Conservation (phyloP, 1,140 invertebrate genomes). For the Gonatopus flavifemur region DNA sequence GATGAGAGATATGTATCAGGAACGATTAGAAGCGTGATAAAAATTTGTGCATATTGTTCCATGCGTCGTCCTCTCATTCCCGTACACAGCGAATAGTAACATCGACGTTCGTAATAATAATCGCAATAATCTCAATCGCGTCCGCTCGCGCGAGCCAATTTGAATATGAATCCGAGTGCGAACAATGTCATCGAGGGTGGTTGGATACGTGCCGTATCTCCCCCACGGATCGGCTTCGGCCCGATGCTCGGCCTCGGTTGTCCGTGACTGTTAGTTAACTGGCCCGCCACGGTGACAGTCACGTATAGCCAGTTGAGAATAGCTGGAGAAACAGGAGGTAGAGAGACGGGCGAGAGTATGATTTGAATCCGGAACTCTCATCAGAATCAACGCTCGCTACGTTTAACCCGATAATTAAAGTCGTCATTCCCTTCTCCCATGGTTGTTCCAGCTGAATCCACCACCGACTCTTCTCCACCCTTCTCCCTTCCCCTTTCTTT, state of each 20-base stretch:
- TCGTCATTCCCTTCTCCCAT: slow-evolving; percentile 27
- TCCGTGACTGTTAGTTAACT: slow-evolving; percentile 57
- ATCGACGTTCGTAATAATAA: slow-evolving; percentile 52
- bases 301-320: slow-evolving; percentile 50
- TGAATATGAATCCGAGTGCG: slow-evolving; percentile 59
- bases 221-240: slow-evolving; percentile 52
- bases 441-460: slow-evolving; percentile 6
- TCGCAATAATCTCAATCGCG: slow-evolving; percentile 55
- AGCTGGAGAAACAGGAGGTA: too few species aligned
- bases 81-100: slow-evolving; percentile 43
- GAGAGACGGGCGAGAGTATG: slow-evolving; percentile 45
- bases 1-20: neutral
- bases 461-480: neutral
- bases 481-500: slow-evolving; percentile 9
- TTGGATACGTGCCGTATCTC: slow-evolving; percentile 56
- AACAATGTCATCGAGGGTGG: slow-evolving; percentile 54
- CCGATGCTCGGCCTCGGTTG: slow-evolving; percentile 52
- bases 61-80: neutral
- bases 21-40: slow-evolving; percentile 4
- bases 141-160: slow-evolving; percentile 53
- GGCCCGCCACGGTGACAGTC: slow-evolving; percentile 56
- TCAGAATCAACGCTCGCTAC: slow-evolving; percentile 58
- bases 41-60: slow-evolving; percentile 16
- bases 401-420: slow-evolving; percentile 60
- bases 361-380: slow-evolving; percentile 59